Evolutionary conservation across 92 coral and sea anemone genomes (phyloP).

Genomic region (Isaurus tuberculatus): DNA sequence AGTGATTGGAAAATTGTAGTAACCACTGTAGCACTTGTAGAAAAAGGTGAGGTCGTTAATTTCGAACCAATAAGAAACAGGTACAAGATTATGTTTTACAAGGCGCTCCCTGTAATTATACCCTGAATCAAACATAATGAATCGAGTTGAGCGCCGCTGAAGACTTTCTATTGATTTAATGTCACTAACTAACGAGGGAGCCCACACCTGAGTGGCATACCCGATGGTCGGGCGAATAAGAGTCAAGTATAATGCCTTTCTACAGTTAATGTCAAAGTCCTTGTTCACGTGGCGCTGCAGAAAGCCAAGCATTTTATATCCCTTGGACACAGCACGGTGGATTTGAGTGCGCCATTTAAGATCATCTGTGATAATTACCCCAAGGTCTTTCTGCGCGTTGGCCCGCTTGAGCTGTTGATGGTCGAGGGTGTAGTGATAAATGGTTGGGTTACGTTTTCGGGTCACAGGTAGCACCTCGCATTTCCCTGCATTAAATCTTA

Average conservation of each 20-base stretch:
- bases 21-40: slow-evolving; percentile 2
- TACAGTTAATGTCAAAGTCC: slow-evolving; percentile 26
- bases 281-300: slow-evolving; percentile 6
- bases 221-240: slow-evolving; percentile 24
- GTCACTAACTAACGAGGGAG: neutral
- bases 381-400: neutral
- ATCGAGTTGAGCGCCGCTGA: slow-evolving; percentile 29
- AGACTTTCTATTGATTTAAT: slow-evolving; percentile 14
- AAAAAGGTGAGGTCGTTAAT: slow-evolving; percentile 31
- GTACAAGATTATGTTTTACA: slow-evolving; percentile 11
- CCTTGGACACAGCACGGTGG: slow-evolving; percentile 20
- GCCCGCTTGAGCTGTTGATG: neutral
- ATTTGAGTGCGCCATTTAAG: slow-evolving; percentile 3
- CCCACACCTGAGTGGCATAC: slow-evolving; percentile 26
- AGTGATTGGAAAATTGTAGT: slow-evolving; percentile 29
- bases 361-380: slow-evolving; percentile 8
- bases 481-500: too few species aligned
- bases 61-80: slow-evolving; percentile 19
- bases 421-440: neutral
- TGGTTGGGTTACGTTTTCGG: slow-evolving; percentile 1
- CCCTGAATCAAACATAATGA: slow-evolving; percentile 11
- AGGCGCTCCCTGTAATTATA: slow-evolving; percentile 14
- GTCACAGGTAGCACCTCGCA: slow-evolving; percentile 9
- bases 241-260: slow-evolving; percentile 13
- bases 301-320: neutral